Evolutionary conservation across 2,113 vertebrate species (phyloP).

Genomic region (Marmota monax): DNA sequence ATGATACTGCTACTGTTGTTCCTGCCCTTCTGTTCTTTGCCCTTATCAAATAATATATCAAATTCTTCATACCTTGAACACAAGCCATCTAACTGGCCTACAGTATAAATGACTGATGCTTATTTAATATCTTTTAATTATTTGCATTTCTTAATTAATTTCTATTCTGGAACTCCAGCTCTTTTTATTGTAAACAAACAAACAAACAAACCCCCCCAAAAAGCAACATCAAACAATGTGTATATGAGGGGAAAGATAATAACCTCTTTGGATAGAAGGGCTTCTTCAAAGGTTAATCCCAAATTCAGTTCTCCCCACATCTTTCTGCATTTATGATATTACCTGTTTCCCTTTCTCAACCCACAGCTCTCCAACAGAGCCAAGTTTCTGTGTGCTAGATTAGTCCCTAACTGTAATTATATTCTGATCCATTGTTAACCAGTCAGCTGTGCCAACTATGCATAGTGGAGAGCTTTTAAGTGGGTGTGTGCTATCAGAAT

Average conservation of each 20-base stretch:
- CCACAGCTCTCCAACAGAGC: not conserved
- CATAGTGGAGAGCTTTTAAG: not conserved
- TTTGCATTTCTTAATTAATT: not conserved
- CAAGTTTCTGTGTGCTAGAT: not conserved
- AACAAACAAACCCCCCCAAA: not conserved
- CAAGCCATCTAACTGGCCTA: not conserved
- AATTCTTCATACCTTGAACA: conserved; percentile 2
- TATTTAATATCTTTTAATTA: not conserved
- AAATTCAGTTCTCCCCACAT: not conserved
- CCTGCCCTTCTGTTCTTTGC: not conserved
- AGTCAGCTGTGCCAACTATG: not conserved
- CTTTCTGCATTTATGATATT: not conserved
- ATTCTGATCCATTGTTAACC: not conserved
- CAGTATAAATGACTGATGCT: not conserved
- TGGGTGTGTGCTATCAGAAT: not conserved
- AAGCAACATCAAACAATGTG: not conserved
- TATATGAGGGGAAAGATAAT: not conserved
- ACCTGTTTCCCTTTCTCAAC: not conserved
- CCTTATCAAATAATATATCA: not conserved
- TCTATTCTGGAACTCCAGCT: not conserved
- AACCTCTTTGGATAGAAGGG: not conserved
- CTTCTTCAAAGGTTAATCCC: not conserved
- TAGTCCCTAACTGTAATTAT: not conserved
- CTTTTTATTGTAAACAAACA: not conserved
- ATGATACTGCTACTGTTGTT: not conserved